Conservation (phyloP, 2,888 invertebrate species). For the Dasysyrphus albostriatus region DNA sequence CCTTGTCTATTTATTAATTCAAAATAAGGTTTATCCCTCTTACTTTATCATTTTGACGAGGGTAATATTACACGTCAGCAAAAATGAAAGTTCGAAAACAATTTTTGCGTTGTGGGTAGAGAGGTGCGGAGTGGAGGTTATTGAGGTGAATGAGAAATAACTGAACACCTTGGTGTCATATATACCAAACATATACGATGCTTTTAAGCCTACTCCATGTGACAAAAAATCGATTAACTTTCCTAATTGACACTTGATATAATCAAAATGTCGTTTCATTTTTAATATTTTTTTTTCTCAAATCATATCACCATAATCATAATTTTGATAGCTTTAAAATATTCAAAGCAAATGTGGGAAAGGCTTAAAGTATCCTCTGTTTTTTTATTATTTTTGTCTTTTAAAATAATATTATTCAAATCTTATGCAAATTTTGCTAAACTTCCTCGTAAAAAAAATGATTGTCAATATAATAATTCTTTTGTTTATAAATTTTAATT, state of each 20-base stretch:
- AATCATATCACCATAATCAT: background rate
- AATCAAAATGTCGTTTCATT: conserved; percentile 52
- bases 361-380: background rate
- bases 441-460: background rate
- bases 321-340: background rate
- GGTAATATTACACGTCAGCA: conserved; percentile 28
- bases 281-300: background rate
- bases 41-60: conserved; percentile 38
- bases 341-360: background rate
- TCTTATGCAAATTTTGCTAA: background rate
- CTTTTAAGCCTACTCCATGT: background rate
- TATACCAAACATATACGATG: background rate
- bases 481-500: background rate
- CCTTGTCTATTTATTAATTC: conserved; percentile 32
- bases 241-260: conserved; percentile 49
- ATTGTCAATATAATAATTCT: too few species aligned
- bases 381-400: background rate
- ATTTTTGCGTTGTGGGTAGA: background rate
- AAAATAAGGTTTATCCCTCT: background rate
- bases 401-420: background rate
- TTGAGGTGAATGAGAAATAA: background rate
- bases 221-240: conserved; percentile 47
- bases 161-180: background rate
- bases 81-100: conserved; percentile 26
- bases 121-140: background rate